Evolutionary conservation across 2,888 invertebrate species (phyloP).

Genomic region (Zeuzera pyrina): DNA sequence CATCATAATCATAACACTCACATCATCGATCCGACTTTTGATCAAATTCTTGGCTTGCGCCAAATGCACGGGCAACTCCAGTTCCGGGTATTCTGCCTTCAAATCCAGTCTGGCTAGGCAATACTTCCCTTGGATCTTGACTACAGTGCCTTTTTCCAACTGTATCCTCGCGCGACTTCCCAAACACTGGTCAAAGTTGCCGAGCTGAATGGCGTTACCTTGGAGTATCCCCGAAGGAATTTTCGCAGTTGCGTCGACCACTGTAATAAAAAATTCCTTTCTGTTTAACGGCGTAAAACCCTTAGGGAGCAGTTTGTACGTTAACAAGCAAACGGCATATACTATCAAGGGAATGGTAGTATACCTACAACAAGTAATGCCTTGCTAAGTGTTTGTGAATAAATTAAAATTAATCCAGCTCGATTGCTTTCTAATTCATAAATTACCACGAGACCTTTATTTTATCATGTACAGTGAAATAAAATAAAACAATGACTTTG

Average conservation of each 20-base stretch:
- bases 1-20: no score
- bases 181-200: constrained; percentile 80
- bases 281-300: constrained; percentile 26
- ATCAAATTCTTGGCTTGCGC: constrained; percentile 77
- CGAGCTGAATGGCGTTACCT: constrained; percentile 80
- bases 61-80: constrained; percentile 76
- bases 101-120: constrained; percentile 78
- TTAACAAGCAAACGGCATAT: constrained; percentile 5
- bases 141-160: constrained; percentile 70
- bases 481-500: no score
- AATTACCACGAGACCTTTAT: no score
- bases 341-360: neutral
- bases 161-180: constrained; percentile 74
- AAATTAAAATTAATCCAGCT: no score
- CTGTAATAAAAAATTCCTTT: constrained; percentile 65
- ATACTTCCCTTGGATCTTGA: constrained; percentile 79
- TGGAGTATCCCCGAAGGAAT: constrained; percentile 78
- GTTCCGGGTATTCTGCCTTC: constrained; percentile 69
- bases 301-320: constrained; percentile 22
- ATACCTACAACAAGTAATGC: no score
- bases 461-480: no score
- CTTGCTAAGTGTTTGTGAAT: no score
- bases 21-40: constrained; percentile 76
- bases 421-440: no score
- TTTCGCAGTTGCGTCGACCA: constrained; percentile 82